Percentiles rank a stretch among this genome's conserved stretches.
These are phyloP conservation scores for Aptenodytes patagonicus DNA, from an alignment of 2,113 vertebrate species.

Conservation along the genomic window DNA sequence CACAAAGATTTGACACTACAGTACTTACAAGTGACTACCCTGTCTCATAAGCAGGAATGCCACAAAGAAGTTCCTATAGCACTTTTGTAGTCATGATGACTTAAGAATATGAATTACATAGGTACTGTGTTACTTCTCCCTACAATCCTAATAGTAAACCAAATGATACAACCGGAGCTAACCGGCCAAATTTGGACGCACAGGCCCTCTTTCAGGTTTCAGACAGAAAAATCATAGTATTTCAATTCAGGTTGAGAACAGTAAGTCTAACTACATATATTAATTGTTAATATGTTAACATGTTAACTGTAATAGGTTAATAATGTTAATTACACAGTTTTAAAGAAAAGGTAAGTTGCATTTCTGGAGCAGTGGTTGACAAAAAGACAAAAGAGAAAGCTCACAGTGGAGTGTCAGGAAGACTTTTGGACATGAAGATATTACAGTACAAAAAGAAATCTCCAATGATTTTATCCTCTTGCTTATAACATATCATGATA, in stretches of 20 bases:
- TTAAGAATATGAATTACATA: background rate
- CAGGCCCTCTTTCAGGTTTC: background rate
- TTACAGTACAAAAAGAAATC: background rate
- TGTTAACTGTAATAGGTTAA: background rate
- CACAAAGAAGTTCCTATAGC: background rate
- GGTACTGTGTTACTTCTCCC: background rate
- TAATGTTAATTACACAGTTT: background rate
- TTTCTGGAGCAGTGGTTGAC: background rate
- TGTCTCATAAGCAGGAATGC: background rate
- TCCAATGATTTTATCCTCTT: background rate
- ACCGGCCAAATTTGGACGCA: accelerated
- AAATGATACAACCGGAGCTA: background rate
- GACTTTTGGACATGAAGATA: background rate
- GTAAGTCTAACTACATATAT: background rate
- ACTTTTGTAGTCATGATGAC: background rate
- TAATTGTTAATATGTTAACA: background rate
- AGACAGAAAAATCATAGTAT: background rate
- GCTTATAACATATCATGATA: background rate
- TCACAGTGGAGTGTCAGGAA: background rate
- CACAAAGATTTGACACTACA: background rate
- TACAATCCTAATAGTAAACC: background rate
- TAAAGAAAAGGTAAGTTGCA: background rate
- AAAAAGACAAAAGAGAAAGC: background rate
- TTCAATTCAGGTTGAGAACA: background rate
- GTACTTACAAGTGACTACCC: background rate